Percentiles rank a stretch among this genome's conserved stretches.
phyloP scores from a whole-genome alignment of 2,888 invertebrate genomes.

The Heteropelma amictum region DNA sequence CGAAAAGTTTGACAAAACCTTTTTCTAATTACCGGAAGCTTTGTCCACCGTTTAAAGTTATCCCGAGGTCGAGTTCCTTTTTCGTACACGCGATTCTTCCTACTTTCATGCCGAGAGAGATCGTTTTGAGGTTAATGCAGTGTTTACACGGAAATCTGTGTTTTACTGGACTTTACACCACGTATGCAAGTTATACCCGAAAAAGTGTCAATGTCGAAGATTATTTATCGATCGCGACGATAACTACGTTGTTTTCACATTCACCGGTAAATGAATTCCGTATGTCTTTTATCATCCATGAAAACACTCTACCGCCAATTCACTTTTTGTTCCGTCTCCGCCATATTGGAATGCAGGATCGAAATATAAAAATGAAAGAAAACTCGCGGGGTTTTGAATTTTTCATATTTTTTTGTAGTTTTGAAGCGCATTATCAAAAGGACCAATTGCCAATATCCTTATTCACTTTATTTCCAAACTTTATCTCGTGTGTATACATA shows the following conservation, averaged over 20 bases:
- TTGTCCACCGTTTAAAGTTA: slow-evolving; percentile 89
- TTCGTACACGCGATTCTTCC: slow-evolving; percentile 80
- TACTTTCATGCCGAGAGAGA: slow-evolving; percentile 58
- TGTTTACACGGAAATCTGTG: slow-evolving; percentile 10
- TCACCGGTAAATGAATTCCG: too few species aligned
- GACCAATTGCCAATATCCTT: not conserved
- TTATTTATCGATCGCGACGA: not conserved
- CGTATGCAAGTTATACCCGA: too few species aligned
- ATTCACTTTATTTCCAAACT: slow-evolving; percentile 26
- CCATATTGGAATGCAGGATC: slow-evolving; percentile 16
- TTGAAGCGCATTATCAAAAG: not conserved
- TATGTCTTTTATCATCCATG: too few species aligned
- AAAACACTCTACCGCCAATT: not conserved
- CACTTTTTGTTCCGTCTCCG: not conserved
- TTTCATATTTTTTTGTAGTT: not conserved
- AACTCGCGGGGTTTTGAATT: not conserved
- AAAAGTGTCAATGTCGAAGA: not conserved
- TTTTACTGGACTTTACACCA: too few species aligned
- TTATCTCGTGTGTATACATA: slow-evolving; percentile 32
- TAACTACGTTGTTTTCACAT: not conserved
- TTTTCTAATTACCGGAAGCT: slow-evolving; percentile 85
- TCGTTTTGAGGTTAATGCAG: slow-evolving; percentile 24
- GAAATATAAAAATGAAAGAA: slow-evolving; percentile 4
- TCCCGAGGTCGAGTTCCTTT: slow-evolving; percentile 82
- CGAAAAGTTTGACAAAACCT: not conserved